Conservation (phyloP, 2,113 vertebrate species). For the Eublepharis macularius region DNA sequence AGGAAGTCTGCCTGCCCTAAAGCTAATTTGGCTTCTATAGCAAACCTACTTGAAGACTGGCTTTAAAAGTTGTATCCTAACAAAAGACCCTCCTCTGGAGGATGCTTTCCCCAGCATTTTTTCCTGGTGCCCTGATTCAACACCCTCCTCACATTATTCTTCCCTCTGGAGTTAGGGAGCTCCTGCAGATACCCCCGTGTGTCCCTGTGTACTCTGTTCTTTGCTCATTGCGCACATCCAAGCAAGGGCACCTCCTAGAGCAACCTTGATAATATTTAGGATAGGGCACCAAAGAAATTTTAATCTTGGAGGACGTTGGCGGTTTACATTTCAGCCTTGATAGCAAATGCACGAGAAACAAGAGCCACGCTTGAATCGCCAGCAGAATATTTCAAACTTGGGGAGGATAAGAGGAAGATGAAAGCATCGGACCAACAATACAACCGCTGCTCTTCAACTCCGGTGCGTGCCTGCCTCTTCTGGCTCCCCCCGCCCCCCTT, state of each 20-base stretch:
- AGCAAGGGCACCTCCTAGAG: background rate
- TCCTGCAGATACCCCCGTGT: slow-evolving; percentile 58
- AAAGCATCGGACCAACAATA: background rate
- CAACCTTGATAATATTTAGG: slow-evolving; percentile 28
- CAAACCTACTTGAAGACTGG: background rate
- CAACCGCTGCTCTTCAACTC: background rate
- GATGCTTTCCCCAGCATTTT: background rate
- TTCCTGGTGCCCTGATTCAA: background rate
- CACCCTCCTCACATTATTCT: background rate
- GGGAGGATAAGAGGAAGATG: background rate
- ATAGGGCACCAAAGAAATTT: background rate
- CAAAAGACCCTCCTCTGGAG: background rate
- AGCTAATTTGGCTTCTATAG: background rate
- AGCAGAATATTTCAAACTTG: background rate
- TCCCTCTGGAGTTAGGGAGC: background rate
- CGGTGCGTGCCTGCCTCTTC: background rate
- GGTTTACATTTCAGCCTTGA: background rate
- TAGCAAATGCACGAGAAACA: background rate
- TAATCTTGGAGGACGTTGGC: background rate
- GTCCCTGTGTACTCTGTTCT: slow-evolving; percentile 61
- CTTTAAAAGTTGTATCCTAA: background rate
- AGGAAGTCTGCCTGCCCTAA: background rate
- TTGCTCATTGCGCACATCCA: slow-evolving; percentile 35
- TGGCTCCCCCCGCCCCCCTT: background rate
- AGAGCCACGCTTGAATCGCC: background rate